Evolutionary conservation across 2,888 invertebrate genomes (phyloP), one percentile per base, ranked within the genome.

Genomic region (Ornithoptera alexandrae): DNA sequence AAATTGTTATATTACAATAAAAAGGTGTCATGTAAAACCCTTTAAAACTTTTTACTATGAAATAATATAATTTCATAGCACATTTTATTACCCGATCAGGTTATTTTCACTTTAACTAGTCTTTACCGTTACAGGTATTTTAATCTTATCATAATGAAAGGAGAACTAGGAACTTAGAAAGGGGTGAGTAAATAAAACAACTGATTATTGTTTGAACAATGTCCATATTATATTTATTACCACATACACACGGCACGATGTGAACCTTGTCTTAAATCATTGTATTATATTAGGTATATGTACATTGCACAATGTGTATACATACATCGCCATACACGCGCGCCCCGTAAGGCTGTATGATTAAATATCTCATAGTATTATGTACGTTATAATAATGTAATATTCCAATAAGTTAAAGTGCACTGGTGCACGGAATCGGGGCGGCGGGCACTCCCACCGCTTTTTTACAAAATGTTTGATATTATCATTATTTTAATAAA

Each of bases 161-260:
- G 57, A 39, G n/a, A n/a, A n/a, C 12, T n/a, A n/a, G 39, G 24
- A n/a, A 10, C 66, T 71, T 50, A 67, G 72, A 71, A 67, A 71
- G 63, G 70, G 72, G 70, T 61, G 46, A 73, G 69, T 74, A 91
- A 92, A 92, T 92, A 84, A 91, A 92, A 92, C 89, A 90, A 90
- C 88, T 85, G 86, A 84, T 94, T 90, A 92, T 94, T 94, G 94
- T 95, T 95, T 96, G 95, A 96, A 96, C 96, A 96, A 95, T 96
- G 95, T 96, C 95, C 96, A 95, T 95, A 95, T 95, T 95, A 95
- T 95, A 95, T 95, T 95, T 95, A 94, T 94, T 95, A 95, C 95
- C 96, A 96, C 96, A 96, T 96, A 96, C 96, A 96, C 96, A 96
- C 96, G 96, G 96, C 96, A 96, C 96, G 95, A 96, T 95, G 96